phyloP scores from a whole-genome alignment of 2,797 vertebrate species.

The Chelmon rostratus region DNA sequence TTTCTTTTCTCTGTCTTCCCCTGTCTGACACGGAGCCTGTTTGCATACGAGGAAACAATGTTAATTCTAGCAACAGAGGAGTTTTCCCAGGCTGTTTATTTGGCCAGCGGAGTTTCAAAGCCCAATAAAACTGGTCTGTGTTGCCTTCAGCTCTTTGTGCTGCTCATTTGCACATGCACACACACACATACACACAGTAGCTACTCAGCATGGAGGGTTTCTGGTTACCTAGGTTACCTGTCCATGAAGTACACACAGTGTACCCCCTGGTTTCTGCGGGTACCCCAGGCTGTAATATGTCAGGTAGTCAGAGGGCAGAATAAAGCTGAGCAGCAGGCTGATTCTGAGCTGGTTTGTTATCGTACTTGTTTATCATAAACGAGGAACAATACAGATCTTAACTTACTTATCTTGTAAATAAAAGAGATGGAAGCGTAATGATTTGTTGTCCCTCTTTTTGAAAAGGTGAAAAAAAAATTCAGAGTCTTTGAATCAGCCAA shows the following conservation, averaged over 20 bases:
- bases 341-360: background rate
- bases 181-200: slow-evolving; percentile 10
- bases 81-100: slow-evolving; percentile 79
- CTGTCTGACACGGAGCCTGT: slow-evolving; percentile 35
- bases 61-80: slow-evolving; percentile 47
- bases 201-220: slow-evolving; percentile 66
- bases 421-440: background rate
- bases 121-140: slow-evolving; percentile 66
- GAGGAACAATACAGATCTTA: background rate
- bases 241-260: slow-evolving; percentile 35
- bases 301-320: slow-evolving; percentile 47
- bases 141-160: slow-evolving; percentile 14
- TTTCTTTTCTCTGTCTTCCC: slow-evolving; percentile 11
- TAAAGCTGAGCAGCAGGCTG: slow-evolving; percentile 2
- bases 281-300: slow-evolving; percentile 46
- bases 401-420: background rate
- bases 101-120: slow-evolving; percentile 58
- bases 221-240: slow-evolving; percentile 74
- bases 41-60: slow-evolving; percentile 62
- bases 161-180: slow-evolving; percentile 41
- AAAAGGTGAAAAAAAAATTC: background rate
- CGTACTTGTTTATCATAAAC: background rate
- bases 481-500: background rate
- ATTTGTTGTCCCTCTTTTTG: background rate
- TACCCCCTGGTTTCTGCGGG: slow-evolving; percentile 28